Conservation (phyloP, 1,140 invertebrate species). For the Drosophila biarmipes region DNA sequence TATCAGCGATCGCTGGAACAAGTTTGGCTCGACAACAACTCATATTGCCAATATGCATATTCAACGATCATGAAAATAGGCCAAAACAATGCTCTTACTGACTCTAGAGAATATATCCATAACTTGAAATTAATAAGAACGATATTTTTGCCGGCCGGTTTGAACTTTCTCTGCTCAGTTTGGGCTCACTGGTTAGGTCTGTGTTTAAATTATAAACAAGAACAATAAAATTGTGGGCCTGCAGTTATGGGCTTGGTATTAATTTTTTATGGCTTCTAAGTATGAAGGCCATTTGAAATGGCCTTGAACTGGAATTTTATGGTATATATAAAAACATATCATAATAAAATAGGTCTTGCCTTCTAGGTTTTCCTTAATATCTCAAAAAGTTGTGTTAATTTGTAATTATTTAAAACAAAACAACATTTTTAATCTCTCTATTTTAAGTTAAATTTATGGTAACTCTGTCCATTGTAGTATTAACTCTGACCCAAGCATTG, state of each 20-base stretch:
- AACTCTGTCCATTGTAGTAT: no score
- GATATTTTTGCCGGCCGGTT: not conserved
- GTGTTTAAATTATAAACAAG: not conserved
- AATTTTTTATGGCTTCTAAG: not conserved
- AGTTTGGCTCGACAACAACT: slow-evolving; percentile 26
- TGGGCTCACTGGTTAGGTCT: not conserved
- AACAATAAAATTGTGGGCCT: not conserved
- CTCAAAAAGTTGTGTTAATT: no score
- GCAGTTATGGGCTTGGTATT: not conserved
- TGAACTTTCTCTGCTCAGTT: not conserved
- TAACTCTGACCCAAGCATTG: not conserved
- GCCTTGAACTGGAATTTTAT: no score
- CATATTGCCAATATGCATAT: slow-evolving; percentile 52
- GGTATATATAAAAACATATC: no score
- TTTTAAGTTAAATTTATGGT: no score
- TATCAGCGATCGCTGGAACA: slow-evolving; percentile 40
- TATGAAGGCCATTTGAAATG: not conserved
- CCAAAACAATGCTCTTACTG: not conserved
- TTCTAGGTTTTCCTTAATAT: no score
- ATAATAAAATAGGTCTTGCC: no score
- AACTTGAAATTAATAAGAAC: not conserved
- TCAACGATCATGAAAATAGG: slow-evolving; percentile 38
- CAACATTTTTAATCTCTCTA: no score
- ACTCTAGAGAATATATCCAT: not conserved
- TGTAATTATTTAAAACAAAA: no score